Evolutionary conservation across 2,797 vertebrate genomes (phyloP), one percentile per base, ranked within the genome.

Genomic region (Chelon labrosus): DNA sequence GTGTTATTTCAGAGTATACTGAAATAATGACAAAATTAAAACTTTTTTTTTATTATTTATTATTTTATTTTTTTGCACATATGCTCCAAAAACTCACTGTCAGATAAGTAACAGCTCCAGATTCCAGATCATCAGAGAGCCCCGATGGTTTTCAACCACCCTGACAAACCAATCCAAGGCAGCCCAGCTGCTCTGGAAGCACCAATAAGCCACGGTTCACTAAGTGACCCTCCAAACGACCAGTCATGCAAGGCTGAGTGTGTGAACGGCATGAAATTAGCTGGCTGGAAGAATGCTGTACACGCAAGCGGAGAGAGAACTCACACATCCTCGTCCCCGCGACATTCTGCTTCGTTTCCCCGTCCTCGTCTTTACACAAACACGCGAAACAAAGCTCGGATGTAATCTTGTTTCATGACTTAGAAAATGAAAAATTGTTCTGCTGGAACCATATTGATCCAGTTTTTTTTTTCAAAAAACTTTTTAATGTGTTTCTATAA

Each of bases 401-500:
- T 58, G 52, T 63, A 22, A 72, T 65, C 19, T 38, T 65, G 17
- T 73, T 85, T 77, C 58, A 67, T 65, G 63, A 73, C 53, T 61
- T 41, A 20, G 51, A 74, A 84, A 72, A 82, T 77, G 50, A 73
- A 70, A 75, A 69, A 54, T 41, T 68, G 46, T 31, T 80, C 44
- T 73, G 42, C 50, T 25, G 27, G 64, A 80, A 73, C 58, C 13
- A 25, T 62, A 86, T 76, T 73, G 72, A 87, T 80, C 41, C 37
- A 27, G 3, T 69, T 25, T 47, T 47, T 50, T 27, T 65, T 35
- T 13, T 73, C 19, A 65, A 71, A 65, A 76, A 84, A 70, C 62
- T 64, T 70, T 73, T 74, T 52, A 81, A 83, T 84, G 75, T 52
- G 27, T 82, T 87, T 88, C 44, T 72, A 69, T 80, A 81, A 88